Base-by-base conservation (phyloP, 2,113 vertebrate species). In the Junco hyemalis region DNA sequence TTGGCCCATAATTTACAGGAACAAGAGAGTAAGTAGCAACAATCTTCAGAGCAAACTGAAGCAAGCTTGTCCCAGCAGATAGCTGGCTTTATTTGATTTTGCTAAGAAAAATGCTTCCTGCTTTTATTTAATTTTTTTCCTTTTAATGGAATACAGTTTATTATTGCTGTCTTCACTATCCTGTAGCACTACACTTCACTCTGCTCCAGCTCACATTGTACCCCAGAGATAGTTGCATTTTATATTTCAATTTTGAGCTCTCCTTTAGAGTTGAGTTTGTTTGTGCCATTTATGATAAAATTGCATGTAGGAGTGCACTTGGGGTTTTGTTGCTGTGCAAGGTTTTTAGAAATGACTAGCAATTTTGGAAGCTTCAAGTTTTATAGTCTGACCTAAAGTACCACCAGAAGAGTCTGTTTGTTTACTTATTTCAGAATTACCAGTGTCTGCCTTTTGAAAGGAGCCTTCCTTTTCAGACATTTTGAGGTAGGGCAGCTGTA, bases 1-100 rank as follows among this genome's bases (percentile, higher is more conserved):
- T 97, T 99, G 97, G 99, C 99, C 51, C 98, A 99, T 96, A 99
- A 98, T 91, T 98, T 99, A 64, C 99, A 99, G 97, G 99, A 99
- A 78, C 99, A 99, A 96, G 99, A 99, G 92, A 99, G 99, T 99
- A 98, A 99, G 99, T 98, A 95, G 29, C 53, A 74, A 47, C 61
- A 31, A 51, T 53, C 11, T 76, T 59, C 56, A 42, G 24, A 85
- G 66, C 35, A 74, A 92, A 60, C 24, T 59, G 24, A 74, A 71
- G 33, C 53, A 63, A 42, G 23, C 66, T 80, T 87, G 24, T 87
- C 45, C 64, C 60, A 65, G 8, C 33, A 91, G 47, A 35, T 80
- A 54, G 0, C 45, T 85, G 25, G 4, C 42, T 93, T 89, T 86
- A 29, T 85, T 92, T 78, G 17, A 26, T 61, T 95, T 92, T 94